Conservation (phyloP, 37 sponge, comb jelly and placozoan genomes). For the Hexactinellida sp. region DNA sequence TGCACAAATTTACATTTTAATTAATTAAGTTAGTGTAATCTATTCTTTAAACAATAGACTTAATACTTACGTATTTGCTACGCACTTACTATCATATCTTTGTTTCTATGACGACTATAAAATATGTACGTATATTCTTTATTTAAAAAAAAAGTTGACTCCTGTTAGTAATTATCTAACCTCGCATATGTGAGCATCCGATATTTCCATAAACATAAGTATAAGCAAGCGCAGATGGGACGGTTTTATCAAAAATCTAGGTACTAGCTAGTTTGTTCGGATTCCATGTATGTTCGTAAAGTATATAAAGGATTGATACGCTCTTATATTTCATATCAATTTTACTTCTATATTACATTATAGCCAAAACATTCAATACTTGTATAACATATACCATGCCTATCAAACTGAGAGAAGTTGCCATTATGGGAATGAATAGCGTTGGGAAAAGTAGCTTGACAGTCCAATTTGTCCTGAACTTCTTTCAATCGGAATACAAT, state of each 20-base stretch:
- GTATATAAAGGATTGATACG: neutral
- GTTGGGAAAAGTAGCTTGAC: conserved; percentile 11
- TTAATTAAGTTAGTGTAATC: too few species aligned
- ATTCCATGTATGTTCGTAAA: neutral
- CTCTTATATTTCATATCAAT: neutral
- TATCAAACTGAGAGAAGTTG: neutral
- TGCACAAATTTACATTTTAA: too few species aligned
- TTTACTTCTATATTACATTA: neutral
- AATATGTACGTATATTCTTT: neutral
- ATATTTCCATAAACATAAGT: neutral
- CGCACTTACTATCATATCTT: too few species aligned
- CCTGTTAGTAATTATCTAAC: neutral
- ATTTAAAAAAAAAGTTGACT: neutral
- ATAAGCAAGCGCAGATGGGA: neutral
- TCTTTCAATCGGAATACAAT: neutral
- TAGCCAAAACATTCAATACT: neutral
- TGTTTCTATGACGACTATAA: neutral
- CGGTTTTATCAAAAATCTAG: neutral
- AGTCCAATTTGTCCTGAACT: neutral
- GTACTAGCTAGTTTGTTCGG: neutral
- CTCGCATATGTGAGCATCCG: neutral
- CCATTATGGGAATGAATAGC: conserved; percentile 7
- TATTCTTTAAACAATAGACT: too few species aligned
- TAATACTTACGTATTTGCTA: too few species aligned
- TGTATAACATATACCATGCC: neutral